Base-by-base conservation (phyloP, 2,888 invertebrate species). In the Pedicia rivosa region DNA sequence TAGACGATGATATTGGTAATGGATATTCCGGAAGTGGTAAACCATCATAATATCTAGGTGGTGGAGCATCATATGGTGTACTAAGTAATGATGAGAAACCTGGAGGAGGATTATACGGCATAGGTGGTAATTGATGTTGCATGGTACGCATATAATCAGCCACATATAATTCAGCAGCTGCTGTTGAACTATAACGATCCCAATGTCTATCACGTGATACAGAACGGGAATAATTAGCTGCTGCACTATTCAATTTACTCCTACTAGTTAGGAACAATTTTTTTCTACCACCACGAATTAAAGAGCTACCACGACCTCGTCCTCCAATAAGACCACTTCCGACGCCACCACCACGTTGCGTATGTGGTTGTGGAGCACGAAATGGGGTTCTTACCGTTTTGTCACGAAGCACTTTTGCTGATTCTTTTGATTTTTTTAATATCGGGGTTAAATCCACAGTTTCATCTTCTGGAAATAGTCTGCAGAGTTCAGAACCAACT, bases 401-500 rank as follows among this genome's bases (percentile, higher is more conserved):
- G 40, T 63, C 62, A 10, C 64, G 58, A 43, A 72, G 65, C 44
- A 69, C 63, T 49, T 80, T 78, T 1, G 83, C 76, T 14, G 82
- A 74, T 58, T 87, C 84, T 59, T 86, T 86, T 3, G 87, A 82
- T 55, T 84, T 78, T 43, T 83, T 71, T 44, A 91, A 60, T 47
- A 90, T 82, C 13, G 86, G 81, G 13, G 84, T 84, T 68, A 91
- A 72, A 64, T 91, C 90, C 49, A 90, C 79, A 45, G 78, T 78
- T 46, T 87, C 82, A 61, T 97, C 97, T 60, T 88, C 80, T 3
- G 91, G 83, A 61, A 97, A 97, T 32, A 95, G 64, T 41, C 92
- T 74, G 42, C 62, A 97, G 40, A 97, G 64, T 57, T 92, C 90
- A 58, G 90, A 88, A 13, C 91, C 97, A 37, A 91, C 87, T 57